phyloP scores from a whole-genome alignment of 1,140 invertebrate genomes.

The Ceratosolen solmsi region DNA sequence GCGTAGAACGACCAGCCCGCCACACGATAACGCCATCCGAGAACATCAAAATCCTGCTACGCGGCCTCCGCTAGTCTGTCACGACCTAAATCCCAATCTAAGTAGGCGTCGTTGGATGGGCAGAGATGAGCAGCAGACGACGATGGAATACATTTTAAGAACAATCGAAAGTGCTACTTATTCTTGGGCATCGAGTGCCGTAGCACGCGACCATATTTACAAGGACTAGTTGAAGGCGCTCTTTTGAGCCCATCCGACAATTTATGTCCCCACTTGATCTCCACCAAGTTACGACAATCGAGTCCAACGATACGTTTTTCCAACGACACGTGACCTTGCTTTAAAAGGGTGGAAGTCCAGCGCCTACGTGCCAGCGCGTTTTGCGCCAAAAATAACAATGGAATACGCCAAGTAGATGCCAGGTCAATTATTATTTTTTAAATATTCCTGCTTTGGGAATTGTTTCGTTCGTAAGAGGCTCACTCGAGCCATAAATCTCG shows the following conservation, averaged over 20 bases:
- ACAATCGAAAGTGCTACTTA: constrained; percentile 11
- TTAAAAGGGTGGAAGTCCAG: too few relatives aligned
- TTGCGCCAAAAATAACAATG: too few relatives aligned
- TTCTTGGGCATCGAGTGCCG: neutral
- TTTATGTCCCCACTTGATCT: too few relatives aligned
- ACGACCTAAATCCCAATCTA: neutral
- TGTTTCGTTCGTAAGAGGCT: too few relatives aligned
- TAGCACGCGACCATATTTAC: neutral
- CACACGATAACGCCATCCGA: constrained; percentile 10
- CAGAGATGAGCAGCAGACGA: neutral
- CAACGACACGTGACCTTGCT: too few relatives aligned
- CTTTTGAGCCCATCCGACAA: neutral
- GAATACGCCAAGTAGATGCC: too few relatives aligned
- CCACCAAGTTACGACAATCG: too few relatives aligned
- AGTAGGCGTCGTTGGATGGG: neutral
- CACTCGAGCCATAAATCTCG: too few relatives aligned
- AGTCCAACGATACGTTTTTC: too few relatives aligned
- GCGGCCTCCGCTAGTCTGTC: neutral
- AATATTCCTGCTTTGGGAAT: too few relatives aligned
- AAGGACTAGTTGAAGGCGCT: neutral
- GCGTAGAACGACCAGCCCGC: constrained; percentile 31
- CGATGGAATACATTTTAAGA: neutral
- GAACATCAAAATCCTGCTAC: constrained; percentile 16
- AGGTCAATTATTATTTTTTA: too few relatives aligned
- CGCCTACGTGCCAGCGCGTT: too few relatives aligned